Evolutionary conservation across 2,113 vertebrate genomes (phyloP).

Genomic region (pig (Sus scrofa)): T2T-Sscrofa CM000815.6:118534001-118534500

Average conservation of each 20-base stretch:
- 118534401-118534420: neutral
- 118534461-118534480: constrained; percentile 41
- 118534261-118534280: neutral
- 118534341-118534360: constrained; percentile 25
- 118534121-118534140: neutral
- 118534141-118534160: neutral
- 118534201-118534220: neutral
- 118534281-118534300: neutral
- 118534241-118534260: neutral
- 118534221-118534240: neutral
- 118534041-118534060: neutral
- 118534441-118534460: constrained; percentile 59
- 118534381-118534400: neutral
- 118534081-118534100: neutral
- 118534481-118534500: constrained; percentile 38
- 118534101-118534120: neutral
- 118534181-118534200: neutral
- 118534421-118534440: neutral
- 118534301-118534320: neutral
- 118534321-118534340: neutral
- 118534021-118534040: fast-evolving
- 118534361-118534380: neutral
- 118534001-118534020: neutral
- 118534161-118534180: neutral
- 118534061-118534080: neutral